A percentile compares a stretch with the other conserved stretches of the same genome.
Evolutionary conservation across 2,113 vertebrate genomes (phyloP).

Genomic region (Cochlearius cochlearius): DNA sequence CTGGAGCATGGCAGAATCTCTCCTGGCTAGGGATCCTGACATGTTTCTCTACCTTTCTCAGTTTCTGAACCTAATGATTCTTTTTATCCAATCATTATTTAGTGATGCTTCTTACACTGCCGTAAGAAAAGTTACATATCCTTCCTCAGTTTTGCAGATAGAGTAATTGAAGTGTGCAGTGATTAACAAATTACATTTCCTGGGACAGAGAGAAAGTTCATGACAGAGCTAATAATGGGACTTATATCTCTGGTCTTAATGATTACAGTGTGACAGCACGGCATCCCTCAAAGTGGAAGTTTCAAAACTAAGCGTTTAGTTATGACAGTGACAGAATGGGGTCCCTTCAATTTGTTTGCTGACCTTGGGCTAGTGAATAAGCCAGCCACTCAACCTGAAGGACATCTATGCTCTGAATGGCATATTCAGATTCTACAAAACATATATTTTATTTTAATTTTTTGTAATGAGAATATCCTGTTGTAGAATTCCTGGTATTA

Average conservation of each 20-base stretch:
- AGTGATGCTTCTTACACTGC: neutral
- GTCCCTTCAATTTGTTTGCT: neutral
- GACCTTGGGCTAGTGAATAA: neutral
- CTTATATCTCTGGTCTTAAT: neutral
- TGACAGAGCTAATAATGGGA: neutral
- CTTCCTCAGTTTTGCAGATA: neutral
- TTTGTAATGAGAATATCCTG: neutral
- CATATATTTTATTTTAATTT: neutral
- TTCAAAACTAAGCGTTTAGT: neutral
- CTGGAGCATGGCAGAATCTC: neutral
- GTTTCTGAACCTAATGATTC: neutral
- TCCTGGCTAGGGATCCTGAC: neutral
- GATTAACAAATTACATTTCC: conserved; percentile 38
- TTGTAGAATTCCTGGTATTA: neutral
- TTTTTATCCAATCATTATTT: neutral
- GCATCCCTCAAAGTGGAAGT: neutral
- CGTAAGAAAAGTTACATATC: neutral
- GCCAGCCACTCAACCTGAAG: neutral
- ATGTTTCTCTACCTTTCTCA: neutral
- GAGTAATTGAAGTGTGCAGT: neutral
- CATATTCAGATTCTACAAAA: neutral
- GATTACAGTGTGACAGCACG: neutral
- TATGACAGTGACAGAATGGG: neutral
- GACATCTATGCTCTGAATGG: neutral
- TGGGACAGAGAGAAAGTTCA: conserved; percentile 11